Conservation (phyloP, 2,888 invertebrate genomes). For the Tuta absoluta region DNA sequence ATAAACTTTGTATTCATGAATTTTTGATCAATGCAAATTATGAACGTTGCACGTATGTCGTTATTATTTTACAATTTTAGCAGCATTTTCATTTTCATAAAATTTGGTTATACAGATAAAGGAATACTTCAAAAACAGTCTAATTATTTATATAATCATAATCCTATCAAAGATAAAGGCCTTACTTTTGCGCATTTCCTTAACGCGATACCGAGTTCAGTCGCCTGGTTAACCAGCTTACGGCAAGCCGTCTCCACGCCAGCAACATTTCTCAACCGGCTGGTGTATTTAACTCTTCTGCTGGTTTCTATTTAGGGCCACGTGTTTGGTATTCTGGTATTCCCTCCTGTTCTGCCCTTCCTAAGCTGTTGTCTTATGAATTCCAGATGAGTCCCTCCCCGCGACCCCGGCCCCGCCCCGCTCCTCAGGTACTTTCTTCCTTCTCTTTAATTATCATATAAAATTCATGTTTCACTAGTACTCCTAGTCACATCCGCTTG, state of each 20-base stretch:
- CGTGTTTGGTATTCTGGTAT: slow-evolving; percentile 50
- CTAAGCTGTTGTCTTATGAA: slow-evolving; percentile 78
- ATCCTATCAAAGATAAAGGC: not conserved
- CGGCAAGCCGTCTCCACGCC: not conserved
- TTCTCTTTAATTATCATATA: slow-evolving; percentile 48
- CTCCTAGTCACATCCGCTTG: slow-evolving; percentile 15
- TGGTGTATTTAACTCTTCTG: slow-evolving; percentile 9
- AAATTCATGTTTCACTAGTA: slow-evolving; percentile 31
- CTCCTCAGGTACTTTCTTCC: slow-evolving; percentile 76
- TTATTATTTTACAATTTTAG: not conserved
- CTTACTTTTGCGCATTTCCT: not conserved
- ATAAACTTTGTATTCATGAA: not conserved
- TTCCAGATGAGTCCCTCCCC: slow-evolving; percentile 81
- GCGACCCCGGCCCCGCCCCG: slow-evolving; percentile 79
- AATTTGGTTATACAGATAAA: not conserved
- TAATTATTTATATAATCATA: not conserved
- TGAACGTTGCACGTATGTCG: not conserved
- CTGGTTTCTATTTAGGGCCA: slow-evolving; percentile 36
- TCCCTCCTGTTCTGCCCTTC: slow-evolving; percentile 42
- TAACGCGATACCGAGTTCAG: not conserved
- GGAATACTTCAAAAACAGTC: not conserved
- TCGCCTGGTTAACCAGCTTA: not conserved
- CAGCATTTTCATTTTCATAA: not conserved
- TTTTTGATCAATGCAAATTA: not conserved
- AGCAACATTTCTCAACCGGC: not conserved